Percentiles rank a stretch among this genome's conserved stretches.
phyloP scores from a whole-genome alignment of 1,140 invertebrate species.

The Papilio helenus region DNA sequence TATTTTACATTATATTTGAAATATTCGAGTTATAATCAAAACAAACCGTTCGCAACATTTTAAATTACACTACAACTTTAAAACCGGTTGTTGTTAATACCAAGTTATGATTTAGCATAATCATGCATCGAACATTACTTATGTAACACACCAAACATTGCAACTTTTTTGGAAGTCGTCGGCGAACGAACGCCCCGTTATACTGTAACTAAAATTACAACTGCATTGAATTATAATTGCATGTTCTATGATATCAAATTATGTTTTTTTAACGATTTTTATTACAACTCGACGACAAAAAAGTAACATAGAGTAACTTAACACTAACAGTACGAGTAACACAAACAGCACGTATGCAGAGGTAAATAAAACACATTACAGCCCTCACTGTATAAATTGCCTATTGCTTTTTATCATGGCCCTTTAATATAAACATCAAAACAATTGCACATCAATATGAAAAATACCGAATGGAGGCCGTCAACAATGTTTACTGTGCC shows the following conservation, averaged over 20 bases:
- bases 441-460: not conserved
- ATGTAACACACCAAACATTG: not conserved
- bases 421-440: not conserved
- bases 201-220: not conserved
- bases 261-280: not conserved
- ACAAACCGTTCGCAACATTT: not conserved
- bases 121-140: slow-evolving; percentile 1
- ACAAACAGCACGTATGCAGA: not conserved
- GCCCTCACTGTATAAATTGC: not conserved
- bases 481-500: slow-evolving; percentile 11
- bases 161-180: not conserved
- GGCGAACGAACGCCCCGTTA: not conserved
- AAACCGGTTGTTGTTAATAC: not conserved
- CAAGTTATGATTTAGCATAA: not conserved
- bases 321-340: no score
- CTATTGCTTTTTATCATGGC: not conserved
- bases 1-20: no score
- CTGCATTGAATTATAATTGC: not conserved
- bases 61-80: not conserved
- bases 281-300: not conserved
- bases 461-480: not conserved
- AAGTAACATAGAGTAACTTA: no score
- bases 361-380: not conserved
- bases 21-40: no score
- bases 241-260: not conserved